phyloP scores from a whole-genome alignment of 2,888 invertebrate genomes.

The Hartigia nigra region DNA sequence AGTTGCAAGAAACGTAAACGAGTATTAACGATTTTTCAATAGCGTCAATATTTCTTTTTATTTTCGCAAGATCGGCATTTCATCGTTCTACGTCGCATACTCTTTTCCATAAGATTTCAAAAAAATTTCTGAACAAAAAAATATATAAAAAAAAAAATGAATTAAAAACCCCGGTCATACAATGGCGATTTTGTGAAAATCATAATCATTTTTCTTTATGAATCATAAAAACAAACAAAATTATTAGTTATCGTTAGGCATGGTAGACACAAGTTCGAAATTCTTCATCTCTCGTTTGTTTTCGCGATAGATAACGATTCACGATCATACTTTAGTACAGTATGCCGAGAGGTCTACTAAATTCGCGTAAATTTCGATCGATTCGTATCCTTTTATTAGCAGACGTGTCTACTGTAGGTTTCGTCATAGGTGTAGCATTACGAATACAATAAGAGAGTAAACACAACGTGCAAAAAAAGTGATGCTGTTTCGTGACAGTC shows the following conservation, averaged over 20 bases:
- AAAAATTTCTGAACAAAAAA: background rate
- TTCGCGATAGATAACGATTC: conserved; percentile 17
- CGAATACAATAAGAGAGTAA: background rate
- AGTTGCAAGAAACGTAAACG: background rate
- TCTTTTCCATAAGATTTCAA: background rate
- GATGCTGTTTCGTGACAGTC: background rate
- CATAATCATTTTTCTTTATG: too few species aligned
- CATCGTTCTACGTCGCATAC: background rate
- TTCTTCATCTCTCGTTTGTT: conserved; percentile 19
- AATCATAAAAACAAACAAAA: too few species aligned
- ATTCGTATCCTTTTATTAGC: conserved; percentile 12
- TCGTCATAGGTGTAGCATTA: background rate
- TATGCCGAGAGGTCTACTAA: too few species aligned
- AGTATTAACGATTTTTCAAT: background rate
- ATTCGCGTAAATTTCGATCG: background rate
- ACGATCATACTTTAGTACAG: too few species aligned
- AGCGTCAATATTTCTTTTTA: background rate
- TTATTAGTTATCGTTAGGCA: conserved; percentile 45
- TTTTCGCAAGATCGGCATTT: background rate
- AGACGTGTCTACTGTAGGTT: conserved; percentile 11
- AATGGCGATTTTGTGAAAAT: too few species aligned
- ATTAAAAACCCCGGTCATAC: too few species aligned
- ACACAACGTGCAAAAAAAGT: background rate
- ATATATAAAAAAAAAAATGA: too few species aligned
- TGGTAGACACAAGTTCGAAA: conserved; percentile 66